Evolutionary conservation across 2,888 invertebrate genomes (phyloP).

Genomic region (Trichogramma evanescens): DNA sequence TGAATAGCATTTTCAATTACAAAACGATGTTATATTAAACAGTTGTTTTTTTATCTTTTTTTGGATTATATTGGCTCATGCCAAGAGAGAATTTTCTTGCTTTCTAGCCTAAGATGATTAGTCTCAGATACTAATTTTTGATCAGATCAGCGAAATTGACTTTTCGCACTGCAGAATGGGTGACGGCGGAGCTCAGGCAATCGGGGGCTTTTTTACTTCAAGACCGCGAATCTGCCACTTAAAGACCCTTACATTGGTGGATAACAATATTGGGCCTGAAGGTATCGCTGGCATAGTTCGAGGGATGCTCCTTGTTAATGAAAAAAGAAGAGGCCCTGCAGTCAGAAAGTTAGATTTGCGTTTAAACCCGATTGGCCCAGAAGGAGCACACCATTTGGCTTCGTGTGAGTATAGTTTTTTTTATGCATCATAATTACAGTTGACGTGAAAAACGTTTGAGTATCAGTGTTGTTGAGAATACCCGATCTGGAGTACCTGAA

Average conservation of each 20-base stretch:
- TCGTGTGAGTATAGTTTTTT: constrained; percentile 29
- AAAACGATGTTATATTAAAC: no score
- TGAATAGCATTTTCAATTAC: no score
- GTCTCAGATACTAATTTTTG: no score
- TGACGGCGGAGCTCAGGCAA: constrained; percentile 58
- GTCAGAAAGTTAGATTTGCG: constrained; percentile 51
- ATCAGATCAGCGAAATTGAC: constrained; percentile 54
- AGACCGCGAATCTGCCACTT: constrained; percentile 41
- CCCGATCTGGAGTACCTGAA: constrained; percentile 32
- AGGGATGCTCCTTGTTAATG: constrained; percentile 44
- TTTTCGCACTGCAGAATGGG: constrained; percentile 61
- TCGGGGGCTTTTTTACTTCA: constrained; percentile 52
- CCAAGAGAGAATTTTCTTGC: no score
- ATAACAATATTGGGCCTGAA: constrained; percentile 53
- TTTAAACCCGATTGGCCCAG: constrained; percentile 56
- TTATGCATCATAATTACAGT: background rate
- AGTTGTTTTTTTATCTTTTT: no score
- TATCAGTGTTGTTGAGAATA: constrained; percentile 33
- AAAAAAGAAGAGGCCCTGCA: no score
- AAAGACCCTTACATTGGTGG: constrained; percentile 50
- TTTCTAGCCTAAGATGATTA: no score
- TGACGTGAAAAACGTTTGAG: background rate
- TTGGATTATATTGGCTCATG: no score
- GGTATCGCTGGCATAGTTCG: constrained; percentile 54
- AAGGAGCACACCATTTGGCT: constrained; percentile 47